A percentile compares a stretch with the other conserved stretches of the same genome.
Evolutionary conservation across 2,113 vertebrate genomes (phyloP).

Genomic region (Ciconia maguari): DNA sequence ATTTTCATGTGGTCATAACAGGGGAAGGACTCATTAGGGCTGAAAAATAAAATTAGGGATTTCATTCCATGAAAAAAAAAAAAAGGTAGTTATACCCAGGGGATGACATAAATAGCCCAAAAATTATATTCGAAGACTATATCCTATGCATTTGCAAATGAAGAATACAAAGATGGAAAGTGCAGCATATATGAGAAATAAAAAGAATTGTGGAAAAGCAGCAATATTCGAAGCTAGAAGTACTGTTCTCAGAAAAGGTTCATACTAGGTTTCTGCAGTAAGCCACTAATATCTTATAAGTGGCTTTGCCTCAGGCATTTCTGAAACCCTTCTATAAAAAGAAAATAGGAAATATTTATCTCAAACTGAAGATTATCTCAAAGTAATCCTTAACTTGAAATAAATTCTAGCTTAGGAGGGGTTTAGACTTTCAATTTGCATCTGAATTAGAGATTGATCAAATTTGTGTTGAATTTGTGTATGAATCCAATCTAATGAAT

Average conservation of each 20-base stretch:
- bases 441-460: background rate
- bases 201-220: background rate
- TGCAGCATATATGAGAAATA: background rate
- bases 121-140: background rate
- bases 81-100: background rate
- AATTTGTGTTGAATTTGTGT: background rate
- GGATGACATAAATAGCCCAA: background rate
- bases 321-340: background rate
- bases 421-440: background rate
- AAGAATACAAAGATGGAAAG: background rate
- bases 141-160: background rate
- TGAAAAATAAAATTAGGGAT: background rate
- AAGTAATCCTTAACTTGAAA: background rate
- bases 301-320: background rate
- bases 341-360: background rate
- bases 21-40: background rate
- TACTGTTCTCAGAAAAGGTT: background rate
- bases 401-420: background rate
- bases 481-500: too few relatives aligned
- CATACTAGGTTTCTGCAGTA: background rate
- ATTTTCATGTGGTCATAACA: background rate
- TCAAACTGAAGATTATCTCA: background rate
- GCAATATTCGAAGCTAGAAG: background rate
- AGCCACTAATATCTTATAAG: background rate
- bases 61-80: background rate